Percentiles rank a stretch among this genome's conserved stretches.
phyloP scores from a whole-genome alignment of 1,140 invertebrate species.

The Melipona quadrifasciata region DNA sequence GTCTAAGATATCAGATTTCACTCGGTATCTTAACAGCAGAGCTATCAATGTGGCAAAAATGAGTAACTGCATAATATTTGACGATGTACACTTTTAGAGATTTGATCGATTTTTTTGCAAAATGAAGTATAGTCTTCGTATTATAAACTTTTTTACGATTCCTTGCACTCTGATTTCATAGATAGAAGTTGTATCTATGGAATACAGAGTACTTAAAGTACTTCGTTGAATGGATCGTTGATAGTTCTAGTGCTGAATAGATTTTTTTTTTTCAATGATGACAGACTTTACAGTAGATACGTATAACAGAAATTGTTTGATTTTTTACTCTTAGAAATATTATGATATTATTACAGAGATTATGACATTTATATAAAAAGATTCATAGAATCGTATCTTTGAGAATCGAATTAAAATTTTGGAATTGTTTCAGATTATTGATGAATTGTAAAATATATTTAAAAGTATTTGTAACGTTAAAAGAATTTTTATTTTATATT shows the following conservation, averaged over 20 bases:
- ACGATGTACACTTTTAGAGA: too few relatives aligned
- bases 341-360: not conserved
- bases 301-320: not conserved
- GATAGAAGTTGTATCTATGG: too few relatives aligned
- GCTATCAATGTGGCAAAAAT: too few relatives aligned
- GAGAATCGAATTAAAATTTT: not conserved
- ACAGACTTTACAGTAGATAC: accelerated
- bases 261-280: too few relatives aligned
- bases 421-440: not conserved
- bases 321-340: not conserved
- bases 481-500: not conserved
- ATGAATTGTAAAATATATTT: not conserved
- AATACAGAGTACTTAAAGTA: too few relatives aligned
- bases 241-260: too few relatives aligned
- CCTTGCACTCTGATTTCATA: too few relatives aligned
- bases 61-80: too few relatives aligned
- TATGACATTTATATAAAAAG: not conserved
- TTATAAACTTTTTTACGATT: too few relatives aligned
- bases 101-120: too few relatives aligned
- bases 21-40: not conserved
- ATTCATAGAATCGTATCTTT: not conserved
- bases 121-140: too few relatives aligned
- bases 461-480: not conserved
- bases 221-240: too few relatives aligned
- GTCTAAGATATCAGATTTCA: not conserved